A percentile compares a stretch with the other conserved stretches of the same genome.
phyloP scores from a whole-genome alignment of 2,888 invertebrate genomes.

The Eudemis profundana region DNA sequence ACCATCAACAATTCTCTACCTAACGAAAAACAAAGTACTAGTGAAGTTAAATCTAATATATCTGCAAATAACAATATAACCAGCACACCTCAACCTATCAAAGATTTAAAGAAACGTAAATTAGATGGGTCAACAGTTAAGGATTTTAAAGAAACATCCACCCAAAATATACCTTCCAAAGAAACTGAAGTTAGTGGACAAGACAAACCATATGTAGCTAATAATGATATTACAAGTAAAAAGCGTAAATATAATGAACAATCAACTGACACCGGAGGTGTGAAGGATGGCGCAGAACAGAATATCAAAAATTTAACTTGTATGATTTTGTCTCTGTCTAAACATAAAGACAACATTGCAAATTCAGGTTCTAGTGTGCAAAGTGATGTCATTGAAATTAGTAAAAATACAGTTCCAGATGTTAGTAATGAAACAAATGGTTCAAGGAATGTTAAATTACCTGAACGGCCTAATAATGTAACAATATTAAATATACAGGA shows the following conservation, averaged over 20 bases:
- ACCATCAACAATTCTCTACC: background rate
- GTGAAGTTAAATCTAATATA: too few species aligned
- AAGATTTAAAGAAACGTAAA: too few species aligned
- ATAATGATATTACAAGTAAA: background rate
- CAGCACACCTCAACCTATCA: background rate
- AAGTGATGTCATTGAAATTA: slow-evolving; percentile 2
- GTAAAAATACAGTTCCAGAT: background rate
- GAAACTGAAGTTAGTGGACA: background rate
- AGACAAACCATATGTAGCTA: background rate
- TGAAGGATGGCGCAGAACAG: slow-evolving; percentile 1
- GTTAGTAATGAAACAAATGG: too few species aligned
- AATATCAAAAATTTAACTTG: background rate
- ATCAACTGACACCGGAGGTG: background rate
- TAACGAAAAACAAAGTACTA: too few species aligned
- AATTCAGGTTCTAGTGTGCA: background rate
- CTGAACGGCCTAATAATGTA: background rate
- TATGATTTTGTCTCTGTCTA: background rate
- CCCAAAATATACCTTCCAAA: too few species aligned
- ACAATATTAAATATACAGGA: background rate
- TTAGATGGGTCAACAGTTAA: background rate
- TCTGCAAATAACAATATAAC: too few species aligned
- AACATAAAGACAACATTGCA: background rate
- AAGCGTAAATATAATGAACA: slow-evolving; percentile 4
- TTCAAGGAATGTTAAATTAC: too few species aligned
- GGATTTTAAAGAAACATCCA: background rate